Base-by-base conservation (phyloP, 2,888 invertebrate species). In the Shargacucullia verbasci region DNA sequence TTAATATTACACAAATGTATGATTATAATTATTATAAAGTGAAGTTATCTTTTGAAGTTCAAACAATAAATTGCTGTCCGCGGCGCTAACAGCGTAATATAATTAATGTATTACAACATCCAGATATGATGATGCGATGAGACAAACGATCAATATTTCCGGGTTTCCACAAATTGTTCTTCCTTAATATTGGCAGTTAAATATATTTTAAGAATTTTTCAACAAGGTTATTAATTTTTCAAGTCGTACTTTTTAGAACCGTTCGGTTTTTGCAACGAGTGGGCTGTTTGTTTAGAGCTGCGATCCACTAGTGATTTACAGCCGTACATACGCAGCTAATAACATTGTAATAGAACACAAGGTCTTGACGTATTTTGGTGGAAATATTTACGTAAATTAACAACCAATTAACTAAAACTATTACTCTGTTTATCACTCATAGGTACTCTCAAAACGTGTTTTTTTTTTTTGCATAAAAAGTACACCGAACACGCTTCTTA, bases 221-320 rank as follows among this genome's bases (percentile, higher is more conserved):
- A 82, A 78, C 84, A 79, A 86, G 80, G 81, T 83, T 81, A 80
- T 82, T 74, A 80, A 79, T 80, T 54, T 64, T 82, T 80, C 80
- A 81, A 80, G 78, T 76, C 70, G 74, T 44, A 62, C 61, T 80
- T 83, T 84, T 81, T 76, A 78, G 53, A 79, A 80, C 76, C 71
- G 63, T 73, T 76, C 57, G 64, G 63, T 72, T 87, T 86, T 79
- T 81, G 82, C 84, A 78, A 76, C 76, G 84, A 74, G 86, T 86
- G 86, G 84, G 88, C 78, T 80, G 85, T 80, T 77, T 90, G 88
- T 88, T 88, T 90, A 90, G 82, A 82, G 84, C 79, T 79, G 79
- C 82, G 78, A 79, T 81, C 80, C 77, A 71, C 78, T 61, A 76
- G 84, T 87, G 88, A 88, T 88, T 88, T 88, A 86, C 84, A 71